These are phyloP conservation scores for Thera britannica DNA, from an alignment of 2,888 invertebrate species.

Conservation along the genomic window DNA sequence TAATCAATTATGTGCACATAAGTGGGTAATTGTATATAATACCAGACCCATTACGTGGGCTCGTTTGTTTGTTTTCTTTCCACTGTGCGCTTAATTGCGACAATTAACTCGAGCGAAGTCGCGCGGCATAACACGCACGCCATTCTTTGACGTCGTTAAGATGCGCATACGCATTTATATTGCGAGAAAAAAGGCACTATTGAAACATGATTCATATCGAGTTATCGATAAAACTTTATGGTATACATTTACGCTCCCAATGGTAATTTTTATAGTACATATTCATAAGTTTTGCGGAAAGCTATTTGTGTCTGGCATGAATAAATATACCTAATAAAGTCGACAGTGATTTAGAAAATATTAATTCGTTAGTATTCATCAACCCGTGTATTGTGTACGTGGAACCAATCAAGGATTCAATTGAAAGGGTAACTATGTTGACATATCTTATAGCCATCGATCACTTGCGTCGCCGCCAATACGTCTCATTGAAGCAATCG, in stretches of 20 bases:
- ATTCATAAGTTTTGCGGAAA: slow-evolving; percentile 30
- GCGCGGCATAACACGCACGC: slow-evolving; percentile 65
- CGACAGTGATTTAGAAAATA: slow-evolving; percentile 63
- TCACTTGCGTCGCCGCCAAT: slow-evolving; percentile 69
- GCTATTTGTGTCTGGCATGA: slow-evolving; percentile 39
- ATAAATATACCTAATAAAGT: slow-evolving; percentile 47
- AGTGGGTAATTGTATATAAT: slow-evolving; percentile 70
- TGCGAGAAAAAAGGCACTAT: slow-evolving; percentile 61
- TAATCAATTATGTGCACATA: slow-evolving; percentile 62
- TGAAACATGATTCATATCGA: slow-evolving; percentile 59
- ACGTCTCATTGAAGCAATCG: slow-evolving; percentile 74
- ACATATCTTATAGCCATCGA: slow-evolving; percentile 78
- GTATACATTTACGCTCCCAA: slow-evolving; percentile 55
- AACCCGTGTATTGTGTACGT: slow-evolving; percentile 72
- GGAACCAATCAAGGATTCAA: slow-evolving; percentile 82
- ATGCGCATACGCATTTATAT: slow-evolving; percentile 74
- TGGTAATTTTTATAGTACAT: slow-evolving; percentile 41
- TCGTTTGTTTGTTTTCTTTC: slow-evolving; percentile 78
- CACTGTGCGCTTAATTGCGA: slow-evolving; percentile 72
- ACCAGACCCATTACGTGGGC: slow-evolving; percentile 65
- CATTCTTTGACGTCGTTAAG: slow-evolving; percentile 66
- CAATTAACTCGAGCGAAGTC: slow-evolving; percentile 77
- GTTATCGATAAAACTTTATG: slow-evolving; percentile 63
- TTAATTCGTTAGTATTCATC: slow-evolving; percentile 75
- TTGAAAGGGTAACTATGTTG: slow-evolving; percentile 83